Percentiles rank a stretch among this genome's conserved stretches.
These are phyloP conservation scores for Loripinus fragilis DNA, from an alignment of 2,888 invertebrate genomes.

Conservation along the genomic window DNA sequence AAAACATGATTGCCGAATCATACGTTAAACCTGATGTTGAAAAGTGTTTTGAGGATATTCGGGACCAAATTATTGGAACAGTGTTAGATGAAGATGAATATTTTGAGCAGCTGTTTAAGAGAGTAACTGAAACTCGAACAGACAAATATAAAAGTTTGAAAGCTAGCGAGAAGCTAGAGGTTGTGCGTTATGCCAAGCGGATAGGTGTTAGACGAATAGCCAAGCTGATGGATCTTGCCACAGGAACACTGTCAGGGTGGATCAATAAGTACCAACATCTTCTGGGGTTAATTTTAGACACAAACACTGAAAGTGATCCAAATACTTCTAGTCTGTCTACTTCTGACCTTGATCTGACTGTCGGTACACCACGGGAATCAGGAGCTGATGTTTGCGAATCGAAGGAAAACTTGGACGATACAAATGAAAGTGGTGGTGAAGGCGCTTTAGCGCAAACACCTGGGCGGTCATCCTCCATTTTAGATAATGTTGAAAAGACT, in stretches of 20 bases:
- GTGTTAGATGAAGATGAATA: constrained; percentile 42
- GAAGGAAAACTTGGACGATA: not conserved
- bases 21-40: constrained; percentile 44
- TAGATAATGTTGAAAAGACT: constrained; percentile 46
- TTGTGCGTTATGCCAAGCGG: constrained; percentile 51
- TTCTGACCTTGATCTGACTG: not conserved
- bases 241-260: constrained; percentile 59
- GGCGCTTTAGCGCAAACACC: not conserved
- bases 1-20: constrained; percentile 49
- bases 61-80: constrained; percentile 37
- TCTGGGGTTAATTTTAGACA: constrained; percentile 29
- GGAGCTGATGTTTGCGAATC: not conserved
- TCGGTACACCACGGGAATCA: not conserved
- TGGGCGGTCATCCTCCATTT: not conserved
- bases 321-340: not conserved
- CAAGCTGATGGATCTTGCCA: constrained; percentile 56
- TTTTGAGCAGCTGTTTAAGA: constrained; percentile 50
- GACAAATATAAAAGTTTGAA: constrained; percentile 57
- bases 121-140: constrained; percentile 38
- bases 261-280: constrained; percentile 50
- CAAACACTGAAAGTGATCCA: not conserved
- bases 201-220: constrained; percentile 54
- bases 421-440: not conserved
- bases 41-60: constrained; percentile 49
- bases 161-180: constrained; percentile 56